phyloP scores from a whole-genome alignment of 1,140 invertebrate genomes.

The Magallana ariakensis region DNA sequence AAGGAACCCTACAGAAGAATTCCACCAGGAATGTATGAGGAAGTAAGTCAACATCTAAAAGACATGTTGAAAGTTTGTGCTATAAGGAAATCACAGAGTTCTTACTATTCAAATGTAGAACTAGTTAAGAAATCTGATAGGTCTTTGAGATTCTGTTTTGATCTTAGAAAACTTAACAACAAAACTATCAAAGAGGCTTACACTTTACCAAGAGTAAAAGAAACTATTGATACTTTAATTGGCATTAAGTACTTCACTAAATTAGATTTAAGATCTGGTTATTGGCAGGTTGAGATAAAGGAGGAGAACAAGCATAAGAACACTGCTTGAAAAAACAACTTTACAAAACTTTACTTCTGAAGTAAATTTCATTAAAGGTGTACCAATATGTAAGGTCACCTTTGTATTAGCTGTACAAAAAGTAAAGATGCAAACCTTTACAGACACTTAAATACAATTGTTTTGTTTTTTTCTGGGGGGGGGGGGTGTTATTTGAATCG shows the following conservation, averaged over 20 bases:
- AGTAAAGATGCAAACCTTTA: too few species aligned
- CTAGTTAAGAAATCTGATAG: background rate
- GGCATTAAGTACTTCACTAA: background rate
- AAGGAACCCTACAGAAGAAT: background rate
- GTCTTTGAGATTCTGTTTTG: background rate
- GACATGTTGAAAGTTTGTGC: background rate
- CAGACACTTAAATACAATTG: too few species aligned
- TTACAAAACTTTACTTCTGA: too few species aligned
- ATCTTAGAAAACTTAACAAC: background rate
- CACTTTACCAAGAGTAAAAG: background rate
- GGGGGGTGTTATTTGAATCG: too few species aligned
- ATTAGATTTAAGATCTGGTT: background rate
- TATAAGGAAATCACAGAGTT: background rate
- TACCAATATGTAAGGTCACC: too few species aligned
- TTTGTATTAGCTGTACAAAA: too few species aligned
- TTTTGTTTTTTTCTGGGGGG: too few species aligned
- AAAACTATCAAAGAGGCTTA: background rate
- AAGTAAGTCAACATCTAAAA: background rate
- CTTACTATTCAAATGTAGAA: background rate
- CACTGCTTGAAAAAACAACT: too few species aligned
- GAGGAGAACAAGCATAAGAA: background rate
- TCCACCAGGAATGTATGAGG: too few species aligned
- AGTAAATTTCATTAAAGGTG: too few species aligned
- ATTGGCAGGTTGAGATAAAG: conserved; percentile 34
- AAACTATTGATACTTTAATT: background rate